phyloP scores from a whole-genome alignment of 2,113 vertebrate genomes.

The Pristiophorus japonicus region DNA sequence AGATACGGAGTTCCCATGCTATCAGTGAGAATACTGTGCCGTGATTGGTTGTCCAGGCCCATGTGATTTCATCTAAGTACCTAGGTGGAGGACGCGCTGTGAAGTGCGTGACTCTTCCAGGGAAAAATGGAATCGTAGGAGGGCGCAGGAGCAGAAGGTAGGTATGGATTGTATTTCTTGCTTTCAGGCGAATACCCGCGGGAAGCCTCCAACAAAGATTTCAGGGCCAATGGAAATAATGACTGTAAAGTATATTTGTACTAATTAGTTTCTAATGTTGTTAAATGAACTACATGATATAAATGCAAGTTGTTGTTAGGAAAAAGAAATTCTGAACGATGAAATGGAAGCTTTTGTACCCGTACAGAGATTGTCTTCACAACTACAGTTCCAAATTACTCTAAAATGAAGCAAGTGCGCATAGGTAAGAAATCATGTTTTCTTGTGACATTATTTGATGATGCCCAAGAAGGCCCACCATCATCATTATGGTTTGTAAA shows the following conservation, averaged over 20 bases:
- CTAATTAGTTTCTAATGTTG: background rate
- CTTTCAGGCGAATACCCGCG: too few relatives aligned
- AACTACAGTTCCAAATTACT: background rate
- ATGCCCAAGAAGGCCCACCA: background rate
- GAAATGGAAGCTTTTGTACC: background rate
- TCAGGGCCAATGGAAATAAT: too few relatives aligned
- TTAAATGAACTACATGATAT: background rate
- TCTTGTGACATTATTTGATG: conserved; percentile 29
- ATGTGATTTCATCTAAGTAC: too few relatives aligned
- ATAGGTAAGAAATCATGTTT: conserved; percentile 23
- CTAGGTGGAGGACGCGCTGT: too few relatives aligned
- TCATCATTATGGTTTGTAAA: background rate
- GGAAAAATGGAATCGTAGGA: too few relatives aligned
- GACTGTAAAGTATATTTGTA: background rate
- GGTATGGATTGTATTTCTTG: too few relatives aligned
- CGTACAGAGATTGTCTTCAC: background rate
- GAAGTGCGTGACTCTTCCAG: too few relatives aligned
- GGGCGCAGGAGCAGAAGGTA: too few relatives aligned
- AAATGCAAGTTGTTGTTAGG: background rate
- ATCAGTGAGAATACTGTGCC: too few relatives aligned
- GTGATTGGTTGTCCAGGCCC: too few relatives aligned
- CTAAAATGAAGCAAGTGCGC: conserved; percentile 22
- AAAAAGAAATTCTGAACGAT: background rate
- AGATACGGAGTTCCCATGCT: too few relatives aligned
- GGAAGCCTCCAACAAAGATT: too few relatives aligned